A percentile compares a stretch with the other conserved stretches of the same genome.
phyloP scores from a whole-genome alignment of 2,113 vertebrate species.

The Hepsetus odoe region DNA sequence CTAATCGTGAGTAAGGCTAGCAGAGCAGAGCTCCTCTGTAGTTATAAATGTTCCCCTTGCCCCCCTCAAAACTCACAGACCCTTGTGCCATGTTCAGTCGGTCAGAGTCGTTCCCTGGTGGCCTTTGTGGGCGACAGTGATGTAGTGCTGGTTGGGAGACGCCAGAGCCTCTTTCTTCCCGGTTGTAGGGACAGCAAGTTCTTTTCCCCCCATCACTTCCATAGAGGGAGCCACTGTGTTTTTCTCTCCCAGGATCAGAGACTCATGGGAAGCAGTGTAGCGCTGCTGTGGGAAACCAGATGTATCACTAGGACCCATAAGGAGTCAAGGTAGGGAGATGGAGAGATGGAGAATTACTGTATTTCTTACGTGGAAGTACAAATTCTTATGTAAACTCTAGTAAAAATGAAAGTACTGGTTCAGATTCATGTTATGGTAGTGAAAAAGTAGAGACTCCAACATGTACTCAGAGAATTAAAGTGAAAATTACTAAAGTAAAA shows the following conservation, averaged over 20 bases:
- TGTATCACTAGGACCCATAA: constrained; percentile 57
- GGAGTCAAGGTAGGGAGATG: no score
- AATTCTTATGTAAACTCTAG: no score
- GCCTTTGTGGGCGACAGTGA: constrained; percentile 83
- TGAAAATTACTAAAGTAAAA: no score
- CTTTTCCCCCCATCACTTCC: constrained; percentile 55
- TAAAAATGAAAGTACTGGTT: no score
- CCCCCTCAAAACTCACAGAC: constrained; percentile 75
- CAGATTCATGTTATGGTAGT: no score
- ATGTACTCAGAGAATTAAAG: no score
- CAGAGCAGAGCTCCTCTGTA: constrained; percentile 49
- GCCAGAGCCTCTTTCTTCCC: constrained; percentile 64
- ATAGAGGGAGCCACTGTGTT: constrained; percentile 48
- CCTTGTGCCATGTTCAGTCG: constrained; percentile 70
- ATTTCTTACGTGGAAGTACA: no score
- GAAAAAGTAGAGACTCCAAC: no score
- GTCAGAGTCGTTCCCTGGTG: constrained; percentile 79
- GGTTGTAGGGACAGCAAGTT: not conserved
- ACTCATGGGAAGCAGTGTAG: constrained; percentile 71
- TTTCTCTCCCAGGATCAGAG: constrained; percentile 65
- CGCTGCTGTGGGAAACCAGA: constrained; percentile 64
- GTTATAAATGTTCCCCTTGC: constrained; percentile 63
- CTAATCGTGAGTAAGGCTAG: constrained; percentile 61
- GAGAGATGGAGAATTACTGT: no score
- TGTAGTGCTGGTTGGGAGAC: constrained; percentile 82